Evolutionary conservation across 2,888 invertebrate genomes (phyloP).

Genomic region (Diogma glabrata): DNA sequence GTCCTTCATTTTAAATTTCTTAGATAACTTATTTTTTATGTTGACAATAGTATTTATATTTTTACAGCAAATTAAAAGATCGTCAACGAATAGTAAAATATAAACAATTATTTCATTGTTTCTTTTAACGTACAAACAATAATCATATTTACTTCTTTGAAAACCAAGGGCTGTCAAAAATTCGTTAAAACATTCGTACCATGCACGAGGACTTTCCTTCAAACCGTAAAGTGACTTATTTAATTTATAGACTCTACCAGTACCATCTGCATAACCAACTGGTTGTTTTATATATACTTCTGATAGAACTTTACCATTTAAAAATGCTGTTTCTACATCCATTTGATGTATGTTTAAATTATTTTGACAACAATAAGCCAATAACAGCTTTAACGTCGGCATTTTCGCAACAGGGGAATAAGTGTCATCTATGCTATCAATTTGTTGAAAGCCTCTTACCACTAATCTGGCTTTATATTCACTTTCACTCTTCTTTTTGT

Average conservation of each 20-base stretch:
- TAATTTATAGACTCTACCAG: no score
- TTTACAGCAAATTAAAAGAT: no score
- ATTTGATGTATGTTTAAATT: conserved; percentile 14
- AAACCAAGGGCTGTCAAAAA: no score
- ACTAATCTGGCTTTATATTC: conserved; percentile 20
- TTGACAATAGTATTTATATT: no score
- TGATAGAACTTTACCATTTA: conserved; percentile 19
- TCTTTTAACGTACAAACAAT: no score
- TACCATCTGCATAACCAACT: conserved; percentile 22
- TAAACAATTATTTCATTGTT: no score
- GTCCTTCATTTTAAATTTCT: conserved; percentile 23
- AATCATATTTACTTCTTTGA: no score
- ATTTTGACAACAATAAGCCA: conserved; percentile 22
- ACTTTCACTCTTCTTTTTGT: no score
- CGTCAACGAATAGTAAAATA: no score
- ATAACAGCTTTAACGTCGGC: conserved; percentile 25
- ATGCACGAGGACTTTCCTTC: no score
- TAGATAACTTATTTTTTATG: conserved; percentile 14
- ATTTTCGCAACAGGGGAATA: conserved; percentile 22
- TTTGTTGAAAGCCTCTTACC: conserved; percentile 18
- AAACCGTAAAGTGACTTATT: no score
- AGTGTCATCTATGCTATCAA: conserved; percentile 15
- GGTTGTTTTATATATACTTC: conserved; percentile 24
- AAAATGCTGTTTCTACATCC: conserved; percentile 15
- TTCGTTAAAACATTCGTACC: no score